Evolutionary conservation across 30 jellyfish, hydroid and myxozoan species (phyloP), one percentile per base, ranked within the genome.

Genomic region (Sanderia malayensis): DNA sequence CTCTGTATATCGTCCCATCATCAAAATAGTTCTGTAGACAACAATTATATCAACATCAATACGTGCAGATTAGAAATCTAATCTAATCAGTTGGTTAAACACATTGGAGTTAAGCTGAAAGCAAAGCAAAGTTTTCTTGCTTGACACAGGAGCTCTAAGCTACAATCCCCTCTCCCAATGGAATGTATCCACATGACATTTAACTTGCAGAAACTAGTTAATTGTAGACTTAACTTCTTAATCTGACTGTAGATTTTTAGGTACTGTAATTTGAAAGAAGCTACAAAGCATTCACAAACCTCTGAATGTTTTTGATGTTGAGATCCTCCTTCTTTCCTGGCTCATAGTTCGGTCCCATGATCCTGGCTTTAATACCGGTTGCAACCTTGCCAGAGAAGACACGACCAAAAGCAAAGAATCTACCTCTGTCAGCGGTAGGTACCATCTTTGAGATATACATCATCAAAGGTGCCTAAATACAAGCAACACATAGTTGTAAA

Each of bases 361-460:
- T 94, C 25, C 97, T 69, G 37, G 87, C 97, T 67, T 94, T 94
- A 70, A 41, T 80, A 25, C 99, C 99, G 61, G 99, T 88, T 10
- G 95, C 95, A 82, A 87, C 93, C 61, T 83, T 81, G 20, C 99
- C 99, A 63, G 99, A 94, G 91, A 94, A 94, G 31, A 94, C 97
- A 74, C 99, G 97, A 1, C 99, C 99, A 79, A 94, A 94, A 41
- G 99, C 99, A 83, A 71, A 94, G 88, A 94, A 94, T 0, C 99
- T 84, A 4, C 99, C 99, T 73, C 89, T 94, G 76, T 94, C 99
- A 8, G 99, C 86, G 13, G 99, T 82, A 1, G 99, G 99, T 60
- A 94, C 96, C 99, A 94, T 94, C 92, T 94, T 94, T 30, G 99
- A 94, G 60, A 94, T 78, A 70, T 94, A 94, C 99, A 94, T 94